Evolutionary conservation across 37 sponge, comb jelly and placozoan genomes (phyloP), one percentile per base, ranked within the genome.

Genomic region (Lycopodina hypogea): DNA sequence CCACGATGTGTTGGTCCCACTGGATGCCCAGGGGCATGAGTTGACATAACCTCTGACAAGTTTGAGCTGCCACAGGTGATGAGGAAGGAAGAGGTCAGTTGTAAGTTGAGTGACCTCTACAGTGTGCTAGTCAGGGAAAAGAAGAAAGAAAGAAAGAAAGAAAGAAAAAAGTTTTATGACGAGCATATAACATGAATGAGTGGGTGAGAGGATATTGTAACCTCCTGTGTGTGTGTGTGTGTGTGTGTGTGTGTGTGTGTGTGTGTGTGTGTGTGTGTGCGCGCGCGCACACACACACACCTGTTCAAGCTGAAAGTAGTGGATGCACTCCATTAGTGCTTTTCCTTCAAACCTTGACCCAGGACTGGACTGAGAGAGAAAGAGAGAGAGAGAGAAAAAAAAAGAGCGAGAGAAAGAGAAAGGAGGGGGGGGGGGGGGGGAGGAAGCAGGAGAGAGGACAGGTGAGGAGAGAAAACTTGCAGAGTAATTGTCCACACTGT

Each of bases 251-350:
- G n/a, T n/a, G n/a, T n/a, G n/a, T n/a, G n/a, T n/a, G n/a, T n/a
- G n/a, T n/a, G n/a, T n/a, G n/a, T n/a, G n/a, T n/a, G 39, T 15
- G 9, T 67, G 68, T 11, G 29, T 67, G 18, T 37, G 38, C 4
- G 4, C 8, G 48, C 48, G 9, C 9, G 68, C 3, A 30, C 18
- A 11, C 41, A 1, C n/a, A 17, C 52, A 9, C 15, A 88, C 89
- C 83, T 83, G 41, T 19, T 83, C 84, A 2, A 88, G 53, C 12
- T 82, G 82, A 0, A 88, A 53, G 62, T 74, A 69, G 3, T 58
- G 15, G 28, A 78, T 51, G 55, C 89, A 83, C 75, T 88, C 89
- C 62, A 81, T n/a, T 30, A 87, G 73, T 0, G 58, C 65, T 56
- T 82, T 57, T 18, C 29, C 22, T 3, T 58, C 29, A 32, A 80